phyloP scores from a whole-genome alignment of 2,797 vertebrate species.

The Siniperca undulata region DNA sequence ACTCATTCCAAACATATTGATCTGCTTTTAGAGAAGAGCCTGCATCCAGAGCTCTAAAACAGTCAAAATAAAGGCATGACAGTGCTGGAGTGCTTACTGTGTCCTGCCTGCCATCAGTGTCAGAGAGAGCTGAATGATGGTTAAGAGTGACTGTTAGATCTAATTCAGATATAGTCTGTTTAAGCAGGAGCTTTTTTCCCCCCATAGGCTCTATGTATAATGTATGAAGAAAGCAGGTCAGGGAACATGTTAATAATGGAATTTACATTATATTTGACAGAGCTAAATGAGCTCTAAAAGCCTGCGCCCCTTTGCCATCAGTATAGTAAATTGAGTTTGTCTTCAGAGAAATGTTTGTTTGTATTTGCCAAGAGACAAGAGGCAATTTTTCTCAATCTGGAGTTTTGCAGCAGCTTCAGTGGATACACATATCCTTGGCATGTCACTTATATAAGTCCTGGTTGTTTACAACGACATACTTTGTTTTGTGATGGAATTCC shows the following conservation, averaged over 20 bases:
- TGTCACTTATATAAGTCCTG: slow-evolving; percentile 54
- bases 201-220: slow-evolving; percentile 60
- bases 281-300: slow-evolving; percentile 77
- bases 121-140: slow-evolving; percentile 60
- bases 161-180: slow-evolving; percentile 59
- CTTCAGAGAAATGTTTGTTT: slow-evolving; percentile 70
- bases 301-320: slow-evolving; percentile 69
- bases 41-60: slow-evolving; percentile 64
- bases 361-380: slow-evolving; percentile 60
- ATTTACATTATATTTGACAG: slow-evolving; percentile 76
- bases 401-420: slow-evolving; percentile 66
- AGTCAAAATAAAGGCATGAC: slow-evolving; percentile 69
- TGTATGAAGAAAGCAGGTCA: slow-evolving; percentile 71
- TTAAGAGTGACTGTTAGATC: slow-evolving; percentile 47
- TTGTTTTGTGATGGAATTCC: slow-evolving; percentile 44
- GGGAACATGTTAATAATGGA: slow-evolving; percentile 74
- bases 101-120: slow-evolving; percentile 55
- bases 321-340: slow-evolving; percentile 69
- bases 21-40: slow-evolving; percentile 66
- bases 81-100: slow-evolving; percentile 44
- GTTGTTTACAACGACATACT: slow-evolving; percentile 50
- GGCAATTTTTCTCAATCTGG: slow-evolving; percentile 52
- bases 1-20: slow-evolving; percentile 77
- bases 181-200: slow-evolving; percentile 48
- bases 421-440: slow-evolving; percentile 65